Evolutionary conservation across 2,888 invertebrate species (phyloP).

Genomic region (Augochlorella aurata): DNA sequence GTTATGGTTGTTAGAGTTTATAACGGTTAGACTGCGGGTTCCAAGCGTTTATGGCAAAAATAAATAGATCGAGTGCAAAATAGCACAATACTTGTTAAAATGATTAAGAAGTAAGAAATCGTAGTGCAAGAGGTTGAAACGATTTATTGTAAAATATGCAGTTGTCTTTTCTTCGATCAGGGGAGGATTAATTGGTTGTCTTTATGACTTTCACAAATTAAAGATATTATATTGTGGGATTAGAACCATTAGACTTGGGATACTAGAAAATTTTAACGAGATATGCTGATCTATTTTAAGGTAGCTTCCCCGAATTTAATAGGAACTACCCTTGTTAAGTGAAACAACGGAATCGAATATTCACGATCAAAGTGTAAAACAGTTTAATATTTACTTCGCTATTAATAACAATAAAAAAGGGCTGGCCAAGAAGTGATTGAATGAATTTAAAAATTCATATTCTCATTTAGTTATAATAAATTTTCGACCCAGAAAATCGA

Average conservation of each 20-base stretch:
- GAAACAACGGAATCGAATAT: background rate
- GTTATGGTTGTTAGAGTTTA: no score
- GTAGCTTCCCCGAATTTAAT: background rate
- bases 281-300: background rate
- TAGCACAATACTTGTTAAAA: no score
- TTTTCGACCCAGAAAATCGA: conserved; percentile 18
- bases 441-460: background rate
- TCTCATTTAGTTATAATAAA: background rate
- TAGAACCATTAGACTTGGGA: background rate
- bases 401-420: background rate
- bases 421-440: background rate
- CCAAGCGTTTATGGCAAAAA: no score
- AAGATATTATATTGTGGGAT: background rate
- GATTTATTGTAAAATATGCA: no score
- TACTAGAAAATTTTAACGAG: background rate
- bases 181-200: background rate
- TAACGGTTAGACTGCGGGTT: no score
- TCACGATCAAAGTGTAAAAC: background rate
- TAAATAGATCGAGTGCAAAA: no score
- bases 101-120: no score
- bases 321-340: background rate
- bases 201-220: background rate
- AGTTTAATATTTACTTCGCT: background rate
- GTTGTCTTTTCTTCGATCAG: no score
- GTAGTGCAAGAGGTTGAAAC: no score